Percentiles rank a stretch among this genome's conserved stretches.
phyloP scores from a whole-genome alignment of 2,888 invertebrate genomes.

The Epirrhoe tristata region DNA sequence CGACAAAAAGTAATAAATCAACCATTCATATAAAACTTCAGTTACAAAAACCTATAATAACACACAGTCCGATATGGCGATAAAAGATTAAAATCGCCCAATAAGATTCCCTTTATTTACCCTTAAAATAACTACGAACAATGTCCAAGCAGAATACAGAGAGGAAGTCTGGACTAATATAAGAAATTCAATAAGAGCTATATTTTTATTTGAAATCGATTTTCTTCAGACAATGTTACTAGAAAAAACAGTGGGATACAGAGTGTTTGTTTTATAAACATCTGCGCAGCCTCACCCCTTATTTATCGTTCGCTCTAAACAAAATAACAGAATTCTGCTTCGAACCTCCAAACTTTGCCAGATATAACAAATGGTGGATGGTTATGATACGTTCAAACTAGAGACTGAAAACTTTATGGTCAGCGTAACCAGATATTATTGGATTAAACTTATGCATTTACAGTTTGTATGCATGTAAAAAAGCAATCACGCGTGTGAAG shows the following conservation, averaged over 20 bases:
- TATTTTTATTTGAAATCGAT: conserved; percentile 49
- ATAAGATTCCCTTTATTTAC: conserved; percentile 21
- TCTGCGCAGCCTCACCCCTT: conserved; percentile 54
- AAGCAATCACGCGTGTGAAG: too few species aligned
- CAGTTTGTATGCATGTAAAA: too few species aligned
- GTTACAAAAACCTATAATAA: background rate
- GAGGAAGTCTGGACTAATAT: conserved; percentile 31
- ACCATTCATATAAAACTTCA: too few species aligned
- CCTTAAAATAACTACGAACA: conserved; percentile 24
- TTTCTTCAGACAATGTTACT: conserved; percentile 50
- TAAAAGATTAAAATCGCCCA: conserved; percentile 11
- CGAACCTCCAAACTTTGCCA: conserved; percentile 20
- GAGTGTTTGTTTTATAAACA: conserved; percentile 67
- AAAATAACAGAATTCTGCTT: conserved; percentile 50
- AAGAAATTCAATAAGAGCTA: conserved; percentile 37
- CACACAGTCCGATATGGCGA: background rate
- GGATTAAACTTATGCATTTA: background rate
- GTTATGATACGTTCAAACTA: background rate
- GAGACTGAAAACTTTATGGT: background rate
- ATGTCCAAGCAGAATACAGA: too few species aligned
- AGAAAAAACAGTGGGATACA: conserved; percentile 61
- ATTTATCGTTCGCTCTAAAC: conserved; percentile 59
- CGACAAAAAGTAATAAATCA: too few species aligned
- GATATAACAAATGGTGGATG: conserved; percentile 14
- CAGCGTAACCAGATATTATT: background rate